These are phyloP conservation scores for Peromyscus leucopus DNA, from an alignment of 2,113 vertebrate species.

Conservation along the genomic window DNA sequence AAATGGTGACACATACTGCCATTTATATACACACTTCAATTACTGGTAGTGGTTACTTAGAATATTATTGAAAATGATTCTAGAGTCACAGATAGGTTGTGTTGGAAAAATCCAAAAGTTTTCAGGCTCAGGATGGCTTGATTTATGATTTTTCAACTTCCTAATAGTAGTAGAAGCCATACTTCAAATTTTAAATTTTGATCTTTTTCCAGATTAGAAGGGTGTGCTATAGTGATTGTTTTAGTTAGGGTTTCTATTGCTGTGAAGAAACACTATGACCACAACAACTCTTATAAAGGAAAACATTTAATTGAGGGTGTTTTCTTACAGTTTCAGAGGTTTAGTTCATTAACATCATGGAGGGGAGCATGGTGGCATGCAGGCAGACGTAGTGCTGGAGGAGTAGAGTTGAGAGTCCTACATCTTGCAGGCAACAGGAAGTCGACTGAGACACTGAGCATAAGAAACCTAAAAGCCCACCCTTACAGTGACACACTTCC, in stretches of 20 bases:
- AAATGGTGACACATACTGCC: neutral
- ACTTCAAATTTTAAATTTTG: neutral
- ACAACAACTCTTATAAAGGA: neutral
- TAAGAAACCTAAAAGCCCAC: neutral
- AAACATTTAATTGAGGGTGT: neutral
- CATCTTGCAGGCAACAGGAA: neutral
- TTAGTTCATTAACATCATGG: too few species aligned
- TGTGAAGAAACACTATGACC: neutral
- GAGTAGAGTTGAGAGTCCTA: neutral
- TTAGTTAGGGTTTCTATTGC: neutral
- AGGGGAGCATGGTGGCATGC: neutral
- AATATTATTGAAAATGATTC: conserved; percentile 19
- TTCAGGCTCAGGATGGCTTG: neutral
- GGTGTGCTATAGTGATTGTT: neutral
- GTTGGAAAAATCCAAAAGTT: neutral
- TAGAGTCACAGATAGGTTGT: neutral
- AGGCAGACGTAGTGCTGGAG: neutral
- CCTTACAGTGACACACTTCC: neutral
- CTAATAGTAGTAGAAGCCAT: neutral
- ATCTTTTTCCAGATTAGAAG: neutral
- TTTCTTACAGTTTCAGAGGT: neutral
- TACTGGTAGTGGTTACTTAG: neutral
- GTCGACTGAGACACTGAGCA: neutral
- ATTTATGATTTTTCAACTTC: neutral
- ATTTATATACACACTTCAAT: neutral